Evolutionary conservation across 2,797 vertebrate species (phyloP).

Genomic region (Acanthurus lineatus): DNA sequence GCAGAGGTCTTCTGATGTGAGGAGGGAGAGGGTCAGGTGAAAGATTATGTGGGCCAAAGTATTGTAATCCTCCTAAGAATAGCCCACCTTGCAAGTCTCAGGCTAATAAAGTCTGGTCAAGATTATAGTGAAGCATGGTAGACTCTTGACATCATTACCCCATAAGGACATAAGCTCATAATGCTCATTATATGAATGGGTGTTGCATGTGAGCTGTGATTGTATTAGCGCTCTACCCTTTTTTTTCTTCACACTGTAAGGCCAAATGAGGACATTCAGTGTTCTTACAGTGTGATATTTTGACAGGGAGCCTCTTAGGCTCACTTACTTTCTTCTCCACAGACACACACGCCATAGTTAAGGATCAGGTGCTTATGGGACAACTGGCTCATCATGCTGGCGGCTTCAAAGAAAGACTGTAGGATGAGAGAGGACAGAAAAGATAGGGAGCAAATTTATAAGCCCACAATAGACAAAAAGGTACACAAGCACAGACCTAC

Average conservation of each 20-base stretch:
- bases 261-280: neutral
- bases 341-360: slow-evolving; percentile 97
- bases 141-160: slow-evolving; percentile 32
- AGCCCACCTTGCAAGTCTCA: slow-evolving; percentile 28
- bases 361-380: slow-evolving; percentile 97
- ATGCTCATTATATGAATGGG: neutral
- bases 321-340: slow-evolving; percentile 96
- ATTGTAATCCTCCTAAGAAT: slow-evolving; percentile 57
- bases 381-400: slow-evolving; percentile 99
- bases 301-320: slow-evolving; percentile 4
- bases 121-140: slow-evolving; percentile 9
- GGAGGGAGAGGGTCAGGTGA: neutral
- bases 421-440: slow-evolving; percentile 14
- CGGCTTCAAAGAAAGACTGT: slow-evolving; percentile 99
- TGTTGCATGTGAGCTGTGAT: neutral
- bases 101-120: slow-evolving; percentile 13
- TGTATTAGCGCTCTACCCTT: neutral
- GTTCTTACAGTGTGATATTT: neutral
- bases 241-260: neutral
- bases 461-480: neutral
- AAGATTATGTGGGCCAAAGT: slow-evolving; percentile 14
- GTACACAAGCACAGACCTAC: too few species aligned
- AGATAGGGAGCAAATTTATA: neutral
- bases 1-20: slow-evolving; percentile 13
- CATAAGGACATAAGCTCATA: slow-evolving; percentile 18